Percentiles rank a stretch among this genome's conserved stretches.
These are phyloP conservation scores for Athripsodes cinereus DNA, from an alignment of 2,888 invertebrate species.

Conservation along the genomic window DNA sequence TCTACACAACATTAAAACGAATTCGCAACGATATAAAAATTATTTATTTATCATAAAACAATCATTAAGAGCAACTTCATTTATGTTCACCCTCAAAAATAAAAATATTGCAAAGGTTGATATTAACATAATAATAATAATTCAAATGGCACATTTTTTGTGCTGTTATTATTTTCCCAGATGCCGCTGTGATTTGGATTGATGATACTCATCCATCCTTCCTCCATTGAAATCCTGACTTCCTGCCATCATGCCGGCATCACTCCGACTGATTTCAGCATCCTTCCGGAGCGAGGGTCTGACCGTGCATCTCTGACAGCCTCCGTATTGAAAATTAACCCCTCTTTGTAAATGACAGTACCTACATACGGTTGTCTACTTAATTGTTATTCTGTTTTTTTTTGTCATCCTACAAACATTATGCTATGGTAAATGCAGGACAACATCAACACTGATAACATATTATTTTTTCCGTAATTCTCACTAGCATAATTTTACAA, in stretches of 20 bases:
- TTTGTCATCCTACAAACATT: too few species aligned
- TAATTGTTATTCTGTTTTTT: too few species aligned
- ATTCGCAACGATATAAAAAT: not conserved
- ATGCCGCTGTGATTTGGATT: not conserved
- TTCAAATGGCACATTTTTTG: not conserved
- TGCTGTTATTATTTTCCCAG: not conserved
- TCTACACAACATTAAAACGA: not conserved
- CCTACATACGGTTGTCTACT: not conserved
- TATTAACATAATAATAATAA: not conserved
- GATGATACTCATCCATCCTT: not conserved
- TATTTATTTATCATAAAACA: not conserved
- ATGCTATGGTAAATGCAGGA: too few species aligned
- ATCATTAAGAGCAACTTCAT: too few species aligned
- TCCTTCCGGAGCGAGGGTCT: constrained; percentile 25
- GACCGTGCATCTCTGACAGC: not conserved
- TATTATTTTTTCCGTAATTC: too few species aligned
- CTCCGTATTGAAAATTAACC: not conserved
- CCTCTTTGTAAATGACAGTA: not conserved
- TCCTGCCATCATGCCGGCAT: constrained; percentile 19
- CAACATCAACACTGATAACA: too few species aligned
- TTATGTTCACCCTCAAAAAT: too few species aligned
- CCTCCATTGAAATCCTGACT: not conserved
- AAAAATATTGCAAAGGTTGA: not conserved
- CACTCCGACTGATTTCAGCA: constrained; percentile 25
- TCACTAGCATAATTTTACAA: too few species aligned